These are phyloP conservation scores for Neodiprion fabricii DNA, from an alignment of 1,140 invertebrate genomes.

Conservation along the genomic window DNA sequence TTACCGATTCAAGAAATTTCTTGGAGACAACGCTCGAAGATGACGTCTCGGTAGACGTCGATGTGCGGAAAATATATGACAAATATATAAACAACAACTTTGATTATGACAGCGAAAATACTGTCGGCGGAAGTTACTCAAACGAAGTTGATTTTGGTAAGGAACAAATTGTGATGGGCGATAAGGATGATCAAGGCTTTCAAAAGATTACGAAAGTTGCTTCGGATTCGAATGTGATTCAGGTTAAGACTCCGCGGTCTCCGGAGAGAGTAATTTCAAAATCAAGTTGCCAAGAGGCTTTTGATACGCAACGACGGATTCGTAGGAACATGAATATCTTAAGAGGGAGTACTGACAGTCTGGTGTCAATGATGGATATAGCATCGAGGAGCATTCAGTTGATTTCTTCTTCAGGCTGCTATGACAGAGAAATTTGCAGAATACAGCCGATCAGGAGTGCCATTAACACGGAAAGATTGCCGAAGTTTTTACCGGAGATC, in stretches of 20 bases:
- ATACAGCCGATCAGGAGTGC: neutral
- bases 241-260: neutral
- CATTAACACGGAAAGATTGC: neutral
- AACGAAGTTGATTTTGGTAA: neutral
- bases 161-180: conserved; percentile 8
- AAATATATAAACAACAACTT: conserved; percentile 23
- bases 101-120: conserved; percentile 29
- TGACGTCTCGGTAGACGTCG: neutral
- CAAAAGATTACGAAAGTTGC: conserved; percentile 6
- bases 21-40: neutral
- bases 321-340: conserved; percentile 35
- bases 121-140: neutral
- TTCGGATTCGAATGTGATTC: conserved; percentile 9
- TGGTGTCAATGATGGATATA: conserved; percentile 39
- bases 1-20: neutral
- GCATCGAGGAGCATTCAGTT: neutral
- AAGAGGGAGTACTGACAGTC: conserved; percentile 38
- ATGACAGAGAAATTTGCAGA: neutral
- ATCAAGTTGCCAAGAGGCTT: neutral
- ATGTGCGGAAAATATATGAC: conserved; percentile 23
- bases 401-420: neutral
- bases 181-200: conserved; percentile 2
- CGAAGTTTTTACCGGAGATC: neutral
- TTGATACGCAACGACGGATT: conserved; percentile 28
- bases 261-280: neutral